Evolutionary conservation across 2,888 invertebrate species (phyloP), one percentile per base, ranked within the genome.

Genomic region (Cantharis rustica): DNA sequence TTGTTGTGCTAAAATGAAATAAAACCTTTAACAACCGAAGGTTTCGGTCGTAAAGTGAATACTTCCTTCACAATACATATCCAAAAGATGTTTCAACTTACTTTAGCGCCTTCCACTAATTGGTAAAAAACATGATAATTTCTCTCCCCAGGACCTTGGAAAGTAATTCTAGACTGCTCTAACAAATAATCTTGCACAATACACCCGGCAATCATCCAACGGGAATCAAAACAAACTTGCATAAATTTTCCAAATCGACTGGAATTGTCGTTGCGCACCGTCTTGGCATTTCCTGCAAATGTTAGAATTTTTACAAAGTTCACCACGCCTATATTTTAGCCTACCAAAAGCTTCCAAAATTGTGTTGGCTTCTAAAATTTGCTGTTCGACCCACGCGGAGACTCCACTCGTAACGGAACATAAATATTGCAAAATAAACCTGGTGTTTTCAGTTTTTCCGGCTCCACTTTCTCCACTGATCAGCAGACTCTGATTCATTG

Each of bases 201-300:
- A 83, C 97, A 97, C 16, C 97, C 97, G 82, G 95, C 94, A 84
- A 97, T 97, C 89, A 95, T 95, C 89, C 95, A 96, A 83, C 95
- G 93, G 79, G 92, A 92, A 89, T 97, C 97, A 86, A 97, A 93
- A 85, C 97, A 95, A 9, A 97, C 96, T 89, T 97, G 97, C 91
- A 97, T 97, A 87, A 97, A 97, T 89, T 97, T 97, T n/a, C 97
- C 97, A 88, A 97, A 97, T 10, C 97, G 92, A 61, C 96, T 96
- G 13, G 96, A 96, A 88, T 97, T 97, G 88, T 97, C 97, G 86
- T 97, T 97, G 68, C 97, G 92, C 11, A 97, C 95, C 0, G 97
- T 97, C 89, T 96, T 97, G 1, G 97, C 97, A 89, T 97, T 97
- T 73, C 96, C 96, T 96, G 86, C 31, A 86, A 73, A 69, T 69